A percentile compares a stretch with the other conserved stretches of the same genome.
phyloP scores from a whole-genome alignment of 2,797 vertebrate genomes.

The Tokudaia muenninki region DNA sequence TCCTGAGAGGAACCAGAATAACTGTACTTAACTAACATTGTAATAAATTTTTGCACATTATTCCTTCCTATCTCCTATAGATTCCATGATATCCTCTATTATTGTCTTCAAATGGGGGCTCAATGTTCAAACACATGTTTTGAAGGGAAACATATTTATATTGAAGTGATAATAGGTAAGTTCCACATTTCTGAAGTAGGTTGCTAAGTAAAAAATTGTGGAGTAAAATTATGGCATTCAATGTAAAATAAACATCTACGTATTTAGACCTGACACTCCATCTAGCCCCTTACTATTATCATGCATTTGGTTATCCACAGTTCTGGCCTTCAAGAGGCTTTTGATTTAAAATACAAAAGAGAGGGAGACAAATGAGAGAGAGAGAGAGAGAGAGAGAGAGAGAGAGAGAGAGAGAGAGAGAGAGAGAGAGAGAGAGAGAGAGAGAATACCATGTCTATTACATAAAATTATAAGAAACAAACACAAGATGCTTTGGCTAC shows the following conservation, averaged over 20 bases:
- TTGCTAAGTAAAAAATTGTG: neutral
- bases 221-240: neutral
- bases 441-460: neutral
- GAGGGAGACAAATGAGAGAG: neutral
- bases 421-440: no score
- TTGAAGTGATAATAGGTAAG: neutral
- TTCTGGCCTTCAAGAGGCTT: no score
- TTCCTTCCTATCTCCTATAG: neutral
- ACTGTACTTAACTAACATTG: neutral
- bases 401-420: no score
- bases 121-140: neutral
- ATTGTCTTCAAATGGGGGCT: neutral
- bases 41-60: neutral
- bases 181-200: neutral
- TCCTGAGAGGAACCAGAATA: neutral
- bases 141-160: neutral
- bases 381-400: neutral
- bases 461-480: neutral
- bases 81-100: neutral
- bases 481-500: neutral
- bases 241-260: neutral
- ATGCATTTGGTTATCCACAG: neutral
- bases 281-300: neutral
- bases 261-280: rapidly evolving
- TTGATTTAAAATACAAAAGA: neutral